Conservation (phyloP, 1,140 invertebrate species). For the Fragariocoptes setiger region DNA sequence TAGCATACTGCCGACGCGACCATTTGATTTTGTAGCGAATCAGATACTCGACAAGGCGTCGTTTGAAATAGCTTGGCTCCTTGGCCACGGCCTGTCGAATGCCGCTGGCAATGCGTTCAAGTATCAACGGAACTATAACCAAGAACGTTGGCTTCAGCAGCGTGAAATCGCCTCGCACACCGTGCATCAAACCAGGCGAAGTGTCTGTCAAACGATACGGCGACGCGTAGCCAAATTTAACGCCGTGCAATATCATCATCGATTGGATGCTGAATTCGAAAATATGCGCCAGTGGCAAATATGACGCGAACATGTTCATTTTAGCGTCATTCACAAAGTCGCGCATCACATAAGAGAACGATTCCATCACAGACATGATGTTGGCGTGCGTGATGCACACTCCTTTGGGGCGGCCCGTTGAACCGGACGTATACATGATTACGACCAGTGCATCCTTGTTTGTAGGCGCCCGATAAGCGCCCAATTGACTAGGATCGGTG, state of each 20-base stretch:
- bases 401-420: conserved; percentile 61
- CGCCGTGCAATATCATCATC: conserved; percentile 12
- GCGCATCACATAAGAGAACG: no score
- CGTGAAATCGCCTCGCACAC: conserved; percentile 12
- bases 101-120: conserved; percentile 15
- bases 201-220: conserved; percentile 14
- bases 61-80: conserved; percentile 3
- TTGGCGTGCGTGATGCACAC: no score
- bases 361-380: no score
- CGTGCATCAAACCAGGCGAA: conserved; percentile 12
- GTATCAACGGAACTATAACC: conserved; percentile 20
- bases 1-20: conserved; percentile 6
- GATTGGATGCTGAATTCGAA: conserved; percentile 12
- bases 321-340: conserved; percentile 6
- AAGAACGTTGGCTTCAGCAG: conserved; percentile 13
- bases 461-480: no score
- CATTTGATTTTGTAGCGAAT: conserved; percentile 10
- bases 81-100: conserved; percentile 8
- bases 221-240: conserved; percentile 13
- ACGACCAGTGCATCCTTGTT: conserved; percentile 56
- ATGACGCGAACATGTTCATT: conserved; percentile 13
- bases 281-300: conserved; percentile 14
- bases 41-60: conserved; percentile 2
- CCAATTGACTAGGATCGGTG: no score
- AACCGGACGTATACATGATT: conserved; percentile 84